Base-by-base conservation (phyloP, 2,113 vertebrate genomes). In the Hippopotamus amphibius region DNA sequence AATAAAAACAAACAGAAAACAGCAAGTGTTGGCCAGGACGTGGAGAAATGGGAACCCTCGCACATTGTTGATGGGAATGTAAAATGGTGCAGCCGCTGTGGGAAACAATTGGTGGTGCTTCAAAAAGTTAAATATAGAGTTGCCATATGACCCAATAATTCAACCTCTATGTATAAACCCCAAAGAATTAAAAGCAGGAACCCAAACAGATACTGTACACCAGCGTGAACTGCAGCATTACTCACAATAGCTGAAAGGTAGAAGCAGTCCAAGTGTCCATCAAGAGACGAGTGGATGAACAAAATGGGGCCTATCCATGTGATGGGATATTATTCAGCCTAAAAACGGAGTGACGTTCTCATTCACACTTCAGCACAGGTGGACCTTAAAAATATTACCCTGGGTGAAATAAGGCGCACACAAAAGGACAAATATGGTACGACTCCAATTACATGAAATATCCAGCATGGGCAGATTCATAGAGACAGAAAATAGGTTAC, bases 211-310 rank as follows among this genome's bases (percentile, higher is more conserved):
- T 16, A 2, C n/a, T 22, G 28, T 6, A 5, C 8, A 4, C 26
- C 48, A 12, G 0, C 0, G 13, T 68, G 30, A 28, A 65, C 4
- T 4, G 61, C 48, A 22, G 63, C 48, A 4, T 16, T 0, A 0
- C 15, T 68, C 2, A 4, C 37, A 1, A 33, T 0, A 55, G 76
- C 48, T 15, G 2, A 28, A 53, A 10, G n/a, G 74, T 4, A 1
- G 43, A 41, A 68, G 24, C 74, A 22, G 48, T 46, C 14, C 46
- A 28, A 30, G 10, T 4, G 59, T 21, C 83, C 8, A 10, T 16
- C 83, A 3, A 0, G 7, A 14, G 81, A n/a, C 1, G 43, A 15
- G 24, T 1, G 16, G n/a, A 28, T 14, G 10, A 22, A 55, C 11
- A 30, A 79, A 30, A 14, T 1, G 26, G 10, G 50, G 77, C 3